Evolutionary conservation across 2,888 invertebrate genomes (phyloP).

Genomic region (Morpho helenor): DNA sequence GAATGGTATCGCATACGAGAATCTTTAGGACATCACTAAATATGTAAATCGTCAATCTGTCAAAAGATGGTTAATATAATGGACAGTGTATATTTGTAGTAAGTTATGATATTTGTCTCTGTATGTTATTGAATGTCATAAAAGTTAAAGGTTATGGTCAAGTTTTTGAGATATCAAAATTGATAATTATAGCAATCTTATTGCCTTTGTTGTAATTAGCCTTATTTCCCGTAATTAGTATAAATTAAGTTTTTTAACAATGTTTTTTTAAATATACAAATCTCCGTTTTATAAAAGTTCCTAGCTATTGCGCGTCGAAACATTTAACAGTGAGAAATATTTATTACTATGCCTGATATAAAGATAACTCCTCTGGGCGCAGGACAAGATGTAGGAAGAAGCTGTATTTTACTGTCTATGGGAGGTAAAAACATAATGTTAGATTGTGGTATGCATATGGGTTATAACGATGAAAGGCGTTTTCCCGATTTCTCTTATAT

Average conservation of each 20-base stretch:
- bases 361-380: conserved; percentile 94
- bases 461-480: conserved; percentile 96
- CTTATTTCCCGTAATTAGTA: too few species aligned
- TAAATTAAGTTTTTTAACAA: background rate
- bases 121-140: conserved; percentile 2
- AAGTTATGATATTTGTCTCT: too few species aligned
- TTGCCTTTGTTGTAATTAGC: too few species aligned
- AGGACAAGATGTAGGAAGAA: conserved; percentile 98
- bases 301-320: background rate
- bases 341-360: conserved; percentile 87
- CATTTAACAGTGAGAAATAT: background rate
- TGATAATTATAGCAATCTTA: too few species aligned
- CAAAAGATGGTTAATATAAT: too few species aligned
- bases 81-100: too few species aligned
- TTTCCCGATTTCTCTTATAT: conserved; percentile 99
- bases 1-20: too few species aligned
- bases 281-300: too few species aligned
- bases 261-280: too few species aligned
- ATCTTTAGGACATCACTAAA: too few species aligned
- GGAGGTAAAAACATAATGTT: conserved; percentile 99
- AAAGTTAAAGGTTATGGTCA: conserved; percentile 12
- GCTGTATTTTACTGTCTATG: conserved; percentile 96
- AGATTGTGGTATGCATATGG: conserved; percentile 99
- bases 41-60: too few species aligned
- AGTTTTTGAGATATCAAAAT: background rate